These are phyloP conservation scores for Stegodyphus dumicola DNA, from an alignment of 1,140 invertebrate species.

Conservation along the genomic window DNA sequence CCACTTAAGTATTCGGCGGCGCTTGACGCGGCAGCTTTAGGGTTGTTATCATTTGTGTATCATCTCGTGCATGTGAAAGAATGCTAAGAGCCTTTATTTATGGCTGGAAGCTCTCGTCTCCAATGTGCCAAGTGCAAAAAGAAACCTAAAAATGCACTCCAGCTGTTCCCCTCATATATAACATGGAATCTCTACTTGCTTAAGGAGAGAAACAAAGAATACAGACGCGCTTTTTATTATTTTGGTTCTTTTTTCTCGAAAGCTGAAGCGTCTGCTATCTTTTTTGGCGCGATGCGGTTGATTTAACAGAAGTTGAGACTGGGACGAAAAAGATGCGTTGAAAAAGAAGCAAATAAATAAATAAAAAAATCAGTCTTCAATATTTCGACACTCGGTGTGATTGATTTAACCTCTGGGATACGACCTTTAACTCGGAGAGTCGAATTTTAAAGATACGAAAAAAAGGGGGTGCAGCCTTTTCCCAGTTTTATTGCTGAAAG, in stretches of 20 bases:
- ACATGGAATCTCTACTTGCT: background rate
- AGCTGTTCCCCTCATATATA: background rate
- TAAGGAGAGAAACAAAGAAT: background rate
- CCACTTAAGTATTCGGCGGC: too few relatives aligned
- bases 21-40: too few relatives aligned
- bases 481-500: slow-evolving; percentile 13
- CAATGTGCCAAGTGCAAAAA: too few relatives aligned
- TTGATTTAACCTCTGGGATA: slow-evolving; percentile 24
- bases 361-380: slow-evolving; percentile 25
- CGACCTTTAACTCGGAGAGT: background rate
- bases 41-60: too few relatives aligned
- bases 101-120: too few relatives aligned
- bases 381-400: slow-evolving; percentile 48
- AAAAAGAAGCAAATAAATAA: background rate
- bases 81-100: too few relatives aligned
- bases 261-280: slow-evolving; percentile 10
- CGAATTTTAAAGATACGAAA: background rate
- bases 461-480: background rate
- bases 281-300: slow-evolving; percentile 1
- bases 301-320: slow-evolving; percentile 9
- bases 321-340: background rate
- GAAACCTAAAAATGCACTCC: too few relatives aligned
- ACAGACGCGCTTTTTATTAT: background rate
- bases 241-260: background rate
- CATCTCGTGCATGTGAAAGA: too few relatives aligned